phyloP scores from a whole-genome alignment of 2,888 invertebrate genomes.

The Drosophila atripex region DNA sequence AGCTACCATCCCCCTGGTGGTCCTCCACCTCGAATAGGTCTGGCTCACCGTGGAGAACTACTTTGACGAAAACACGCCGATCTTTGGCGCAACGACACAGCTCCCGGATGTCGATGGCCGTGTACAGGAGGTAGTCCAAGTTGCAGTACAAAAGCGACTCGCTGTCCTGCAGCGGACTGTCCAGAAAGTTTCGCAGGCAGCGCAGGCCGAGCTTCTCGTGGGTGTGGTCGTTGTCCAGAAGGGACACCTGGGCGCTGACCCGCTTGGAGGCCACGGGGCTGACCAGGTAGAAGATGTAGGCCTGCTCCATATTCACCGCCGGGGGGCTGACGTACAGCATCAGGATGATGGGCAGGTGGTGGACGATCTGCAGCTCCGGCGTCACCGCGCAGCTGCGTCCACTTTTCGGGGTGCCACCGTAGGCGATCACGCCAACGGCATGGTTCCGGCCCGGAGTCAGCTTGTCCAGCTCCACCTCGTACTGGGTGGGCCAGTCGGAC shows the following conservation, averaged over 20 bases:
- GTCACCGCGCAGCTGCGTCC: constrained; percentile 47
- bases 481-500: constrained; percentile 43
- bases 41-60: constrained; percentile 52
- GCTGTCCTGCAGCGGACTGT: constrained; percentile 46
- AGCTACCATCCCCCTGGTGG: neutral
- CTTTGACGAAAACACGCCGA: constrained; percentile 36
- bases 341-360: constrained; percentile 55
- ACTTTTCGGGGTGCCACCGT: constrained; percentile 33
- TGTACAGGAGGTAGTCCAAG: constrained; percentile 53
- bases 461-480: constrained; percentile 43
- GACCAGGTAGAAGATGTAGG: constrained; percentile 52
- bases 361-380: constrained; percentile 52
- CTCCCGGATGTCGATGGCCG: constrained; percentile 39
- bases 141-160: constrained; percentile 51
- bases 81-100: constrained; percentile 20
- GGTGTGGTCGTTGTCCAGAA: constrained; percentile 20
- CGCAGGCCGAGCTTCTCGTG: constrained; percentile 49
- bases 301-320: constrained; percentile 19
- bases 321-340: constrained; percentile 57
- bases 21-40: constrained; percentile 38
- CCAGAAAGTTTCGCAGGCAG: constrained; percentile 50
- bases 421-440: constrained; percentile 54
- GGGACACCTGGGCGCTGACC: constrained; percentile 48
- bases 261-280: constrained; percentile 37
- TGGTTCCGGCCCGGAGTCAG: constrained; percentile 52